Conservation (phyloP, 2,888 invertebrate species). For the Erebia palarica region DNA sequence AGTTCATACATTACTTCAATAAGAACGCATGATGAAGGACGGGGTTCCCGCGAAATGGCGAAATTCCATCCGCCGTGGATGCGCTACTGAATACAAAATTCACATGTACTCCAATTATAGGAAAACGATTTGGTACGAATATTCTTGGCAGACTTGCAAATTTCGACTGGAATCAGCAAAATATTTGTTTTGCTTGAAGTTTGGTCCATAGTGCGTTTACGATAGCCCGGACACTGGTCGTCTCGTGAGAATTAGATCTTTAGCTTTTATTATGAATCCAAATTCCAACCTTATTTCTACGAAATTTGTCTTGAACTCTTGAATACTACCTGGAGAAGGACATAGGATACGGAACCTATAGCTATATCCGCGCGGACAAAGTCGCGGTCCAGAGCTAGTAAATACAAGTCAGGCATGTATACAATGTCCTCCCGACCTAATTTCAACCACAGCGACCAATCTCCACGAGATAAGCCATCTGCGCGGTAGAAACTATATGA, state of each 20-base stretch:
- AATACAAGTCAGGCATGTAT: too few species aligned
- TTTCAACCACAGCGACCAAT: too few species aligned
- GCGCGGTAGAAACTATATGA: too few species aligned
- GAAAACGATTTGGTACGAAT: constrained; percentile 83
- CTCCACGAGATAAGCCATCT: too few species aligned
- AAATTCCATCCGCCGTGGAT: constrained; percentile 78
- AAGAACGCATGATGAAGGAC: constrained; percentile 80
- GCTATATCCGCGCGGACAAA: too few species aligned
- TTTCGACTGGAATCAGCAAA: constrained; percentile 79
- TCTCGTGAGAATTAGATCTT: constrained; percentile 47
- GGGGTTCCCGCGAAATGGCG: constrained; percentile 73
- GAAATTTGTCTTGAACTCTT: too few species aligned
- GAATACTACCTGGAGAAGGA: too few species aligned
- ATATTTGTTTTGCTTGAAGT: constrained; percentile 79
- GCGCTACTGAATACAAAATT: constrained; percentile 82
- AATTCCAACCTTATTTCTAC: not conserved
- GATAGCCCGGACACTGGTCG: constrained; percentile 59
- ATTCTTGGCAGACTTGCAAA: constrained; percentile 83
- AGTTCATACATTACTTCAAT: constrained; percentile 74
- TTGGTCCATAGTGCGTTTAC: constrained; percentile 66
- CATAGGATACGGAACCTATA: too few species aligned
- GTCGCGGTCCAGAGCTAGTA: too few species aligned
- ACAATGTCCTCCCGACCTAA: too few species aligned
- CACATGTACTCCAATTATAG: constrained; percentile 83
- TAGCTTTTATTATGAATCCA: not conserved